Base-by-base conservation (phyloP, 2,113 vertebrate species). In the Elanoides forficatus region DNA sequence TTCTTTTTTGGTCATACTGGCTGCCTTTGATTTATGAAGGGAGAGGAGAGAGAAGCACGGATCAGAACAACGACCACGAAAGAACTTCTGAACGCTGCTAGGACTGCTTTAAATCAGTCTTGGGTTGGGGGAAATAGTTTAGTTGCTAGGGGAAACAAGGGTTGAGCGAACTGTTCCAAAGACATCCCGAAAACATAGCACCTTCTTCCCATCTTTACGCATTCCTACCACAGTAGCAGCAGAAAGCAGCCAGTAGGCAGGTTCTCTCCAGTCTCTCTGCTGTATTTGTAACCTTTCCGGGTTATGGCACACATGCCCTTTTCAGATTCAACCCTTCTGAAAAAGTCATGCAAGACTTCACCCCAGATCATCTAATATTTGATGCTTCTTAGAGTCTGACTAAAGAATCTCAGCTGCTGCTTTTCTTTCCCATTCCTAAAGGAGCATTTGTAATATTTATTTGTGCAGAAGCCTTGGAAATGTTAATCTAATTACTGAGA, bases 241-340 rank as follows among this genome's bases (percentile, higher is more conserved):
- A 70, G 21, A 43, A 76, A 65, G 18, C 0, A 27, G 12, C 21
- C 26, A 25, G 21, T 1, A 63, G 21, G 29, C 5, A 60, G 29
- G 14, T 18, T 56, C 43, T 78, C 47, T 73, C 23, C 58, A 40
- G 22, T 25, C 15, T 65, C 11, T 40, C 27, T 26, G 16, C 18
- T 15, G 9, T 5, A 36, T 72, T 9, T 29, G 8, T 47, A 60
- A 63, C 9, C 15, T 43, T 48, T 58, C 20, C 11, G 29, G 9
- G 43, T 88, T 36, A 55, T 0, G 0, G 15, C n/a, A 58, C 17
- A 63, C 5, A 9, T 0, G 1, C 3, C 4, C 10, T 48, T 81
- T 52, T 52, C 40, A 70, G 27, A 90, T 4, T 53, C 48, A 60
- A 9, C 10, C 11, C 6, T 75, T 83, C 56, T 47, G 21, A 53